phyloP scores from a whole-genome alignment of 2,113 vertebrate genomes.

The Gasterosteus aculeatus region DNA sequence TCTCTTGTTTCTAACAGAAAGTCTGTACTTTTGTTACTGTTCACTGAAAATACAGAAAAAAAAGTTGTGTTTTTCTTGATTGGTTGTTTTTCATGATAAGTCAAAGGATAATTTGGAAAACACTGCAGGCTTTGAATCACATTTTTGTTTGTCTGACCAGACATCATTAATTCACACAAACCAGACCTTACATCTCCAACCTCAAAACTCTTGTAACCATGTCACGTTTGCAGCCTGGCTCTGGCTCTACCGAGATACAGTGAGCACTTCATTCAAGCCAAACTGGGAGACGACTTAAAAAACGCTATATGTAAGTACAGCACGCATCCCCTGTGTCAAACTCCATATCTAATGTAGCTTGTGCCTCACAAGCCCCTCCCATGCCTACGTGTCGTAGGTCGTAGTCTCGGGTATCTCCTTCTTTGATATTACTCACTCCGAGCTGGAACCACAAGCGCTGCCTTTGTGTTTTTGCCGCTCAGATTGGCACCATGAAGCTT shows the following conservation, averaged over 20 bases:
- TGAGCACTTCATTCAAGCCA: constrained; percentile 97
- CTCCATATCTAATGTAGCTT: not conserved
- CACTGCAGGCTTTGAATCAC: not conserved
- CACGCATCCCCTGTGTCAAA: constrained; percentile 4
- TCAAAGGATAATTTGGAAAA: not conserved
- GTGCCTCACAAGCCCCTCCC: constrained; percentile 21
- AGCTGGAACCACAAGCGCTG: constrained; percentile 51
- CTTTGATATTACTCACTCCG: constrained; percentile 28
- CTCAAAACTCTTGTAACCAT: not conserved
- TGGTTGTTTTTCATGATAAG: not conserved
- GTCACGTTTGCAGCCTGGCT: constrained; percentile 87
- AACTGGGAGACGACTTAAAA: constrained; percentile 88
- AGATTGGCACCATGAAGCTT: constrained; percentile 49
- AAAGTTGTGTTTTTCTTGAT: not conserved
- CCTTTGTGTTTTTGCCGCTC: constrained; percentile 44
- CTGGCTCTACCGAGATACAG: constrained; percentile 96
- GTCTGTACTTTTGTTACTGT: not conserved
- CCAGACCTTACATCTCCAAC: not conserved
- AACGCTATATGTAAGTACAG: constrained; percentile 95
- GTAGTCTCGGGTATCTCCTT: constrained; percentile 30
- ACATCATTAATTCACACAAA: not conserved
- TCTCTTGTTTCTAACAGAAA: constrained; percentile 44
- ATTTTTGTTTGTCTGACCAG: not conserved
- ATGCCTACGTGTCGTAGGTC: constrained; percentile 26
- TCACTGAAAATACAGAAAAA: not conserved